Percentiles rank a stretch among this genome's conserved stretches.
Evolutionary conservation across 2,113 vertebrate species (phyloP).

Genomic region (Tachysurus vachellii): DNA sequence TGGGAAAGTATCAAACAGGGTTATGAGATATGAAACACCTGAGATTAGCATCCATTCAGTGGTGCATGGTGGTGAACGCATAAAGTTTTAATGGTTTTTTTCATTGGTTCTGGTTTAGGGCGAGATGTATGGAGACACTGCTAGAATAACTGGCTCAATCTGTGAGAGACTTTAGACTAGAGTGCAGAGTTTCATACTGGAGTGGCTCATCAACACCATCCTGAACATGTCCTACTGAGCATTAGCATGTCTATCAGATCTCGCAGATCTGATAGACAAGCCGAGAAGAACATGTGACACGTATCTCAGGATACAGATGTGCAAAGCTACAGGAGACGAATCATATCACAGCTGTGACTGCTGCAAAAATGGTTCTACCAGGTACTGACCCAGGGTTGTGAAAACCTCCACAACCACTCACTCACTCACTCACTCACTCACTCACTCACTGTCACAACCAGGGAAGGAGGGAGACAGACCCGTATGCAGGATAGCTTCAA

Average conservation of each 20-base stretch:
- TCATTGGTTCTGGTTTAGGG: background rate
- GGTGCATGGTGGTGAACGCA: background rate
- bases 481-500: too few species aligned
- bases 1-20: background rate
- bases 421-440: too few species aligned
- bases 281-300: background rate
- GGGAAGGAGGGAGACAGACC: too few species aligned
- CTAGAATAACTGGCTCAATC: too few species aligned
- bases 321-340: background rate
- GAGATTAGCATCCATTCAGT: background rate
- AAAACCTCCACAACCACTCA: background rate
- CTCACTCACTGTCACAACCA: too few species aligned
- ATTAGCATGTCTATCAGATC: background rate
- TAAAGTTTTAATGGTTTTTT: background rate
- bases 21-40: background rate
- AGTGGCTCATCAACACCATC: background rate
- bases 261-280: background rate
- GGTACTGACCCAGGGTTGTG: background rate
- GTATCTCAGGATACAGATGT: background rate
- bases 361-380: background rate
- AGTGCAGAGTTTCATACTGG: background rate
- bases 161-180: background rate
- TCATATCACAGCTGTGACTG: background rate
- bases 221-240: background rate
- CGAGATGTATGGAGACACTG: background rate